A percentile compares a stretch with the other conserved stretches of the same genome.
These are phyloP conservation scores for Thelaira solivaga DNA, from an alignment of 2,888 invertebrate genomes.

Conservation along the genomic window DNA sequence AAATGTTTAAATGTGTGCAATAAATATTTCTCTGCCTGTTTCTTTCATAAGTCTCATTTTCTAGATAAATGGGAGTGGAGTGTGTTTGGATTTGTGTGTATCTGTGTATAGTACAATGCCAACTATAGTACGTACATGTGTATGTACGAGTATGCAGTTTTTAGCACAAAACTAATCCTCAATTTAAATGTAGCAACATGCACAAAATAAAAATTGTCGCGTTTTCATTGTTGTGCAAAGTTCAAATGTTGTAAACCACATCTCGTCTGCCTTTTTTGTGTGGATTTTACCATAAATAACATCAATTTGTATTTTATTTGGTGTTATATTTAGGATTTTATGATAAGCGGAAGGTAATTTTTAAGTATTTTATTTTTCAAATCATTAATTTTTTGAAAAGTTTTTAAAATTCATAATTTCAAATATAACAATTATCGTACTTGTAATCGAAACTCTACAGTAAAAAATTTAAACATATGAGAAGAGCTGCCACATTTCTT, in stretches of 20 bases:
- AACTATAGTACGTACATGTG: no score
- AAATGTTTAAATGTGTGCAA: background rate
- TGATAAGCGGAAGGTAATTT: no score
- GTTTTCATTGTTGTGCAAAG: constrained; percentile 32
- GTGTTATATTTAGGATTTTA: background rate
- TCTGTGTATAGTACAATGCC: constrained; percentile 4
- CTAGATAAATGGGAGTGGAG: background rate
- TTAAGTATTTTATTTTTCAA: no score
- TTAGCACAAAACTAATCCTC: constrained; percentile 72
- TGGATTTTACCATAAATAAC: background rate
- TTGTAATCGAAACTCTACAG: no score
- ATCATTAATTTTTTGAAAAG: no score
- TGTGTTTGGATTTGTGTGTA: background rate
- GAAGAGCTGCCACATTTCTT: no score
- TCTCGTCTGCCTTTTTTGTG: constrained; percentile 6
- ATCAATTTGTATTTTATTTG: background rate
- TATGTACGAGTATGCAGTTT: constrained; percentile 1
- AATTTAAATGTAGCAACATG: constrained; percentile 75
- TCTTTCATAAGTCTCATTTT: background rate
- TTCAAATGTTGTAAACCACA: constrained; percentile 41
- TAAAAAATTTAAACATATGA: no score
- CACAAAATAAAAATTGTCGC: constrained; percentile 56
- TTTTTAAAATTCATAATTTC: no score
- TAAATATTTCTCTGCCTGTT: background rate
- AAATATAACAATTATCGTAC: no score